A percentile compares a stretch with the other conserved stretches of the same genome.
Conservation (phyloP, 1,140 invertebrate species). For the Aleiodes sp. region DNA sequence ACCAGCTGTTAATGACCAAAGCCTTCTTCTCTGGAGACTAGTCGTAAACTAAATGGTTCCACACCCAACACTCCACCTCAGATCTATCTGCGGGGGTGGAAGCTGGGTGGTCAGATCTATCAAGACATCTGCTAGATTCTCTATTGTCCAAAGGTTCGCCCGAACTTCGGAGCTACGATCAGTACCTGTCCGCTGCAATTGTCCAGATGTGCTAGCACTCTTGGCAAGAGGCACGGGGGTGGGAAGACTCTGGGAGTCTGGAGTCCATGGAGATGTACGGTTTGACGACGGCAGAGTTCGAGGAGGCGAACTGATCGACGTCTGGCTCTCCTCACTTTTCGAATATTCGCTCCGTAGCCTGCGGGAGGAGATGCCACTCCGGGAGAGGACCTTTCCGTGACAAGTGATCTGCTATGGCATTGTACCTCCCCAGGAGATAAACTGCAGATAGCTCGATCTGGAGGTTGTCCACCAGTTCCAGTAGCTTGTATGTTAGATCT, state of each 20-base stretch:
- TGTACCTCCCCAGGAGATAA: slow-evolving; percentile 47
- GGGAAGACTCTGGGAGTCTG: slow-evolving; percentile 57
- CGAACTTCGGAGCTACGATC: slow-evolving; percentile 51
- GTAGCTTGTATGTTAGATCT: slow-evolving; percentile 39
- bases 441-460: slow-evolving; percentile 40
- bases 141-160: slow-evolving; percentile 48
- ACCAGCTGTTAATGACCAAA: slow-evolving; percentile 21
- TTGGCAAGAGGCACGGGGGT: slow-evolving; percentile 50
- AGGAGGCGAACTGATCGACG: slow-evolving; percentile 49
- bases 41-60: neutral
- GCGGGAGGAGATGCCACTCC: slow-evolving; percentile 52
- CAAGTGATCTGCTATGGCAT: slow-evolving; percentile 45
- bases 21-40: slow-evolving; percentile 25
- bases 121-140: slow-evolving; percentile 35
- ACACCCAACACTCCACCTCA: slow-evolving; percentile 38
- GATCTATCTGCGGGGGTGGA: slow-evolving; percentile 24
- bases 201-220: slow-evolving; percentile 49
- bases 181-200: too few relatives aligned
- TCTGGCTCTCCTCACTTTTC: slow-evolving; percentile 46
- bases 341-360: slow-evolving; percentile 38
- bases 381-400: slow-evolving; percentile 41
- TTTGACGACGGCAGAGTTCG: slow-evolving; percentile 43
- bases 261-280: slow-evolving; percentile 45
- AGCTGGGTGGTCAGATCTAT: slow-evolving; percentile 22
- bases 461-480: slow-evolving; percentile 36